phyloP scores from a whole-genome alignment of 2,888 invertebrate genomes.

The Hypercompe scribonia region DNA sequence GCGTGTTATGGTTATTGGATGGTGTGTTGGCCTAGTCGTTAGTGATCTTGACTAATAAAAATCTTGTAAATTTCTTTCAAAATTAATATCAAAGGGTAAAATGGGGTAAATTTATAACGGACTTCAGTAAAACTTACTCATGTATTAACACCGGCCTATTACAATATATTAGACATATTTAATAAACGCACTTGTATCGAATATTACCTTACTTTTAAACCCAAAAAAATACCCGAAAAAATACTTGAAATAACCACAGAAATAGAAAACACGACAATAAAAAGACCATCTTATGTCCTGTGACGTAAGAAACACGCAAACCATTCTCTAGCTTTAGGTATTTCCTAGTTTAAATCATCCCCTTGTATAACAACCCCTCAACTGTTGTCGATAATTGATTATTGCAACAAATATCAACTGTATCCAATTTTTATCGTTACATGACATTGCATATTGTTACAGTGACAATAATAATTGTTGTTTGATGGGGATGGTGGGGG shows the following conservation, averaged over 20 bases:
- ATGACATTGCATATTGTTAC: conserved; percentile 33
- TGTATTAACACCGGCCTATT: neutral
- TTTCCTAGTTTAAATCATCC: neutral
- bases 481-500: conserved; percentile 52
- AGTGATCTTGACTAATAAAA: neutral
- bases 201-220: neutral
- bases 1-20: conserved; percentile 6
- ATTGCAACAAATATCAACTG: conserved; percentile 7
- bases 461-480: conserved; percentile 47
- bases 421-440: conserved; percentile 28
- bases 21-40: neutral
- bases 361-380: conserved; percentile 5
- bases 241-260: neutral
- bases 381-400: conserved; percentile 7
- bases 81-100: too few species aligned
- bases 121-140: too few species aligned
- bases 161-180: neutral
- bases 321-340: neutral
- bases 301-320: neutral
- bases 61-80: too few species aligned
- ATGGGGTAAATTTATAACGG: too few species aligned
- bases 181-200: neutral
- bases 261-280: neutral
- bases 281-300: neutral
- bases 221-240: neutral